These are phyloP conservation scores for Kradibia gibbosae DNA, from an alignment of 1,140 invertebrate species.

Conservation along the genomic window DNA sequence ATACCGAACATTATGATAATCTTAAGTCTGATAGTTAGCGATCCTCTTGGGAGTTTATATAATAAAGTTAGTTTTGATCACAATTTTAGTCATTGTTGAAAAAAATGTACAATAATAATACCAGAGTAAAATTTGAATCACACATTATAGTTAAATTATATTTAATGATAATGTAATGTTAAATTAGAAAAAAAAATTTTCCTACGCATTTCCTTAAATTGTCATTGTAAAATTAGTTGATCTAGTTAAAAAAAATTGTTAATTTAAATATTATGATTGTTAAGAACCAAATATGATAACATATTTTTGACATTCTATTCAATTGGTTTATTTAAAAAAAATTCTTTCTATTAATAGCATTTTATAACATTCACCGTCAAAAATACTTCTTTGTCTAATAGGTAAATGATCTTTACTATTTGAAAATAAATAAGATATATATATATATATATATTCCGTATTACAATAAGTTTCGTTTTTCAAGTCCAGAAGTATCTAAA, in stretches of 20 bases:
- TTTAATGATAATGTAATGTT: too few relatives aligned
- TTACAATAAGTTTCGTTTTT: not conserved
- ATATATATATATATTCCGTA: not conserved
- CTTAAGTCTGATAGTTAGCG: too few relatives aligned
- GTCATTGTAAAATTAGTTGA: not conserved
- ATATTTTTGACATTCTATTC: not conserved
- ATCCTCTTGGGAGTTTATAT: too few relatives aligned
- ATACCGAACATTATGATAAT: too few relatives aligned
- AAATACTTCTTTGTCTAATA: not conserved
- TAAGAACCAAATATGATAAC: not conserved
- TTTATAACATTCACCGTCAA: not conserved
- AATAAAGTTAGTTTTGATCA: too few relatives aligned
- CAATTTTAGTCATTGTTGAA: too few relatives aligned
- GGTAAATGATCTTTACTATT: constrained; percentile 7
- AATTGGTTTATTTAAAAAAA: not conserved
- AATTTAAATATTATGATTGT: not conserved
- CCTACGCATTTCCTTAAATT: too few relatives aligned
- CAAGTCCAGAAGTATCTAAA: not conserved
- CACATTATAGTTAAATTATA: too few relatives aligned
- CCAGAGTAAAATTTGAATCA: too few relatives aligned
- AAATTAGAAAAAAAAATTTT: too few relatives aligned
- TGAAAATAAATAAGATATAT: not conserved
- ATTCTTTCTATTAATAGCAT: not conserved
- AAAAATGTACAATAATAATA: too few relatives aligned
- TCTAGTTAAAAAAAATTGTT: not conserved